A percentile compares a stretch with the other conserved stretches of the same genome.
phyloP scores from a whole-genome alignment of 2,888 invertebrate genomes.

The Chydorus sphaericus region DNA sequence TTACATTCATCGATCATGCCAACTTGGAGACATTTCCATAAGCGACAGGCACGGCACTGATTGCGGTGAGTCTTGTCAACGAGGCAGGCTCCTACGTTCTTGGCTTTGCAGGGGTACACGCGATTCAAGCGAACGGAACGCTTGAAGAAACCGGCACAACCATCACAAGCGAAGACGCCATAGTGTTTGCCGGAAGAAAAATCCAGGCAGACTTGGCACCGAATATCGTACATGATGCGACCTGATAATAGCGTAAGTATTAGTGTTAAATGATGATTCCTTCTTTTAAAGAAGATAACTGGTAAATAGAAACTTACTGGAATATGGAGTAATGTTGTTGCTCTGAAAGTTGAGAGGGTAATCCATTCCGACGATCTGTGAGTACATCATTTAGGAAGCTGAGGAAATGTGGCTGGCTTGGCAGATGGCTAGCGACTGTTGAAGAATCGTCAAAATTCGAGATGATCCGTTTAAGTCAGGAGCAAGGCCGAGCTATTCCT shows the following conservation, averaged over 20 bases:
- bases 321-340: not conserved
- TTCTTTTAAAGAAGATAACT: not conserved
- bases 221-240: constrained; percentile 90
- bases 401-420: not conserved
- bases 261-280: not conserved
- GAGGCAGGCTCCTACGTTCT: constrained; percentile 64
- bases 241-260: constrained; percentile 42
- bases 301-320: constrained; percentile 3
- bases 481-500: not conserved
- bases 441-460: not conserved
- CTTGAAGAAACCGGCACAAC: constrained; percentile 52
- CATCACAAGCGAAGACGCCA: constrained; percentile 97
- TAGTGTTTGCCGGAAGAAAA: constrained; percentile 98
- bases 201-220: constrained; percentile 93
- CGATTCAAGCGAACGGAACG: constrained; percentile 81
- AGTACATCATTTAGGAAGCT: not conserved
- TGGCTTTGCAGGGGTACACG: constrained; percentile 88
- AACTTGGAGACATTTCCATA: constrained; percentile 74
- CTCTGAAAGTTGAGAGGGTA: not conserved
- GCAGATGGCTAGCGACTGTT: constrained; percentile 5
- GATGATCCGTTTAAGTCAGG: not conserved
- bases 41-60: constrained; percentile 89
- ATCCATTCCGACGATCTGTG: constrained; percentile 10
- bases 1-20: constrained; percentile 94
- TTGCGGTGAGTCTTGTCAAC: constrained; percentile 94